Percentiles rank a stretch among this genome's conserved stretches.
phyloP scores from a whole-genome alignment of 2,888 invertebrate species.

The Leptinotarsa peninsularis region DNA sequence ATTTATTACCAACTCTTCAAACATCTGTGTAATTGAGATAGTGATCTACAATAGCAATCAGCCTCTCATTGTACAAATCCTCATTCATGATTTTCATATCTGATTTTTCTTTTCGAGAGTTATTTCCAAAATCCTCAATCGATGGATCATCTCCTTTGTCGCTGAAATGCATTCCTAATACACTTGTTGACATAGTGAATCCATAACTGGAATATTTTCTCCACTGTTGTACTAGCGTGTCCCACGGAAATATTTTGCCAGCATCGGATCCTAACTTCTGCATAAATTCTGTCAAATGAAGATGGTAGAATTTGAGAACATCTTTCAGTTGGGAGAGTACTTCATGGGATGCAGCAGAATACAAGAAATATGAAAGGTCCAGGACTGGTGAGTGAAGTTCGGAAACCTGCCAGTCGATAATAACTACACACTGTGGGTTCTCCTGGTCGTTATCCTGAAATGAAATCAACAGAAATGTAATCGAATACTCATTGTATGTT shows the following conservation, averaged over 20 bases:
- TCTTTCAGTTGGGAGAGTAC: conserved; percentile 6
- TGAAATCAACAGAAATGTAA: background rate
- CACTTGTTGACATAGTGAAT: conserved; percentile 14
- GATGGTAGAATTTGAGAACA: conserved; percentile 28
- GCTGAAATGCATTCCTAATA: background rate
- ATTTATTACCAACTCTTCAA: background rate
- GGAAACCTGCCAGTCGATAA: conserved; percentile 33
- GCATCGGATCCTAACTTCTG: conserved; percentile 26
- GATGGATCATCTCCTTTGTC: conserved; percentile 11
- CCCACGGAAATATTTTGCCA: conserved; percentile 17
- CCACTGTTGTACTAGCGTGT: conserved; percentile 27
- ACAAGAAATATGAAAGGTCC: conserved; percentile 30
- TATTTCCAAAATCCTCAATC: conserved; percentile 15
- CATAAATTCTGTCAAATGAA: conserved; percentile 11
- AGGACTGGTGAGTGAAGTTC: conserved; percentile 28
- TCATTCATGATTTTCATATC: conserved; percentile 3
- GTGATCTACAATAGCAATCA: conserved; percentile 25
- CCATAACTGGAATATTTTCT: conserved; percentile 30
- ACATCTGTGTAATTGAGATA: conserved; percentile 13
- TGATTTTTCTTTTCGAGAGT: background rate
- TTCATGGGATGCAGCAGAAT: conserved; percentile 21
- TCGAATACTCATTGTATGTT: too few species aligned
- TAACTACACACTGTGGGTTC: conserved; percentile 21
- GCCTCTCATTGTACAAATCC: conserved; percentile 17
- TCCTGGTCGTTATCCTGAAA: conserved; percentile 22